Evolutionary conservation across 2,797 vertebrate species (phyloP).

Genomic region (Capromys pilorides): DNA sequence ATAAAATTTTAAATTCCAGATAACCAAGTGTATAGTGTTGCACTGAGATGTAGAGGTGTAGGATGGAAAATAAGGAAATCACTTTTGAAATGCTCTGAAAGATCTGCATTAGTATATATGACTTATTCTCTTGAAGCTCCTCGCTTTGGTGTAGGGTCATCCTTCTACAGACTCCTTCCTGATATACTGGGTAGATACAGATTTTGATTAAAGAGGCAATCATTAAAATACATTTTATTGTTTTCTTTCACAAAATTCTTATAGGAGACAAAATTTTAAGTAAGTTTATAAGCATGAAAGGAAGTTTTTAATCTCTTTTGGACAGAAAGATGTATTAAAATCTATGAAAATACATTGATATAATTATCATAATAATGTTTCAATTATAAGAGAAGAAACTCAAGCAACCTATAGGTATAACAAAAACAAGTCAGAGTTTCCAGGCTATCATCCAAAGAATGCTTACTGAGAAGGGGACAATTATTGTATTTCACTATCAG

Average conservation of each 20-base stretch:
- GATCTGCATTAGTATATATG: neutral
- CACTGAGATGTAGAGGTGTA: neutral
- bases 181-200: neutral
- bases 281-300: neutral
- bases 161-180: neutral
- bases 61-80: neutral
- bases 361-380: slow-evolving; percentile 31
- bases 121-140: neutral
- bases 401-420: neutral
- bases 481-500: neutral
- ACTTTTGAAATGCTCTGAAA: neutral
- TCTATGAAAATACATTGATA: neutral
- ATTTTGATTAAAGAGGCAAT: neutral
- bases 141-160: neutral
- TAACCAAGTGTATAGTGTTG: neutral
- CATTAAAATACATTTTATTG: neutral
- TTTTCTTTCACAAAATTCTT: neutral
- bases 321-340: neutral
- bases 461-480: neutral
- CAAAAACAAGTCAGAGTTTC: neutral
- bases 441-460: neutral
- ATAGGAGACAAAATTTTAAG: neutral
- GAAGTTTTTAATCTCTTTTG: neutral
- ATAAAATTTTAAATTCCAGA: slow-evolving; percentile 14
- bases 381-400: slow-evolving; percentile 5